Evolutionary conservation across 2,888 invertebrate species (phyloP).

Genomic region (Acleris cristana): DNA sequence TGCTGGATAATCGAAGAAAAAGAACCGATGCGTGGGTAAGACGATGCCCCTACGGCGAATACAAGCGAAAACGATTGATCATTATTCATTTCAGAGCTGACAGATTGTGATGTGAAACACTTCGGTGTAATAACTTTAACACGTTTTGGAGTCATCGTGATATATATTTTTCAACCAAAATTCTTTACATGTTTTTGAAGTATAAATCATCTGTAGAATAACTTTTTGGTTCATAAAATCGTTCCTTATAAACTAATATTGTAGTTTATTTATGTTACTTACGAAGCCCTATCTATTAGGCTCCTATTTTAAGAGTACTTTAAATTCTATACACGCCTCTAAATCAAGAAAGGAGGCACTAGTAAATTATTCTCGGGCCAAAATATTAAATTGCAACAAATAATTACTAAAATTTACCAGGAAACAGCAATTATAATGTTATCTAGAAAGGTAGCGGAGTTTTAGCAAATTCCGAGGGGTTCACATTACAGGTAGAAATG

Average conservation of each 20-base stretch:
- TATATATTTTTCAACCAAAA: constrained; percentile 34
- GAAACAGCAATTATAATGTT: constrained; percentile 10
- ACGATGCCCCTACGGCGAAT: constrained; percentile 62
- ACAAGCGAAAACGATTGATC: constrained; percentile 68
- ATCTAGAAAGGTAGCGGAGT: neutral
- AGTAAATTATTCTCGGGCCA: neutral
- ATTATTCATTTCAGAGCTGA: constrained; percentile 74
- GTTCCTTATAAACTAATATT: neutral
- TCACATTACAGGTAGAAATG: constrained; percentile 8
- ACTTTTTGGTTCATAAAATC: neutral
- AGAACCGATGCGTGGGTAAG: constrained; percentile 57
- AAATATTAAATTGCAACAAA: constrained; percentile 8
- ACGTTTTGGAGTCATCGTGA: constrained; percentile 59
- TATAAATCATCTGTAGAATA: neutral
- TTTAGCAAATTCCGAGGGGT: constrained; percentile 14
- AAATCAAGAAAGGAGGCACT: too few relatives aligned
- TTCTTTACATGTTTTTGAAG: neutral
- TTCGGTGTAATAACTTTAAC: constrained; percentile 71
- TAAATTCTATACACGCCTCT: too few relatives aligned
- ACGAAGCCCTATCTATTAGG: too few relatives aligned
- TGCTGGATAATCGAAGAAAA: constrained; percentile 48
- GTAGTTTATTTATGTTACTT: too few relatives aligned
- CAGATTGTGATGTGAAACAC: constrained; percentile 75
- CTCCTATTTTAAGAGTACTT: too few relatives aligned
- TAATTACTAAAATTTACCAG: neutral